Evolutionary conservation across 2,797 vertebrate genomes (phyloP).

Genomic region (Ctenochaetus hawaiiensis): DNA sequence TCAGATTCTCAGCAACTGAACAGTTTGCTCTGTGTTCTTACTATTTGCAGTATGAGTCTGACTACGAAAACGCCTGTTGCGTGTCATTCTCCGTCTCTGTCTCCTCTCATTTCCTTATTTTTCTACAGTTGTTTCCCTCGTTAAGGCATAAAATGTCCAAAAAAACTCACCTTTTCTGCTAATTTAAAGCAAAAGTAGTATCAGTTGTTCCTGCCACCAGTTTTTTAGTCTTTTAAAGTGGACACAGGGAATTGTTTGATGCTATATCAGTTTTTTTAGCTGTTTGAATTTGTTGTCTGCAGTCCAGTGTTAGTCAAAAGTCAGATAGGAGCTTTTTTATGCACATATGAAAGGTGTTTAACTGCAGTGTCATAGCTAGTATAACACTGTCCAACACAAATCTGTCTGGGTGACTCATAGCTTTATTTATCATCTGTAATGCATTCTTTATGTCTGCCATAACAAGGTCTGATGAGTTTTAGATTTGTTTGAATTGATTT

Average conservation of each 20-base stretch:
- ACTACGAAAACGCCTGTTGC: not conserved
- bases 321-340: not conserved
- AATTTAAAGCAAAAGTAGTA: slow-evolving; percentile 6
- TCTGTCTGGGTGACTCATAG: slow-evolving; percentile 11
- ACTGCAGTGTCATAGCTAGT: not conserved
- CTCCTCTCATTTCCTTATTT: not conserved
- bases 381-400: slow-evolving; percentile 20
- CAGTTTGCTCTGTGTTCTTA: not conserved
- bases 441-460: not conserved
- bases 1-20: not conserved
- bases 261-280: slow-evolving; percentile 8
- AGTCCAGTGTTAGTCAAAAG: slow-evolving; percentile 2
- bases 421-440: slow-evolving; percentile 1
- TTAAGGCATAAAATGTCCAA: not conserved
- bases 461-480: not conserved
- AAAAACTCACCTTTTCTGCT: not conserved
- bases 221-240: not conserved
- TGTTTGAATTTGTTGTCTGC: not conserved
- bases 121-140: not conserved
- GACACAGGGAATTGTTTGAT: not conserved
- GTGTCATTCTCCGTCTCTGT: no score
- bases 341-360: not conserved
- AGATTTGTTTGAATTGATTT: not conserved
- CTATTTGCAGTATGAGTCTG: not conserved
- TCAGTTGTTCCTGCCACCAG: not conserved